Percentiles rank a stretch among this genome's conserved stretches.
These are phyloP conservation scores for Drosophila rhopaloa DNA, from an alignment of 1,140 invertebrate species.

Conservation along the genomic window DNA sequence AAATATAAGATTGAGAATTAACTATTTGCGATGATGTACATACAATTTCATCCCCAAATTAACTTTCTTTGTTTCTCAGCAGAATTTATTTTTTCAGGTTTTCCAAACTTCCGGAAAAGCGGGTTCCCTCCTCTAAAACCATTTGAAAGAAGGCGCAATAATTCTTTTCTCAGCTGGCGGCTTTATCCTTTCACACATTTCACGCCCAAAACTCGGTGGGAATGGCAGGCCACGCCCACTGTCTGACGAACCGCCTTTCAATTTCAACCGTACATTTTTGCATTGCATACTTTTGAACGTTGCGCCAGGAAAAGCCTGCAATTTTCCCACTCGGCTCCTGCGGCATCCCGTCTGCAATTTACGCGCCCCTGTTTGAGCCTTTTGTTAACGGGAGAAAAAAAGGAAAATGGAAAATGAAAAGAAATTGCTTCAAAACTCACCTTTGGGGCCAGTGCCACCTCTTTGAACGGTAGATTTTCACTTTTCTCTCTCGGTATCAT, in stretches of 20 bases:
- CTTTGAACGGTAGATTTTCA: constrained; percentile 45
- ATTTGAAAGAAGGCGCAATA: constrained; percentile 41
- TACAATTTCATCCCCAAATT: background rate
- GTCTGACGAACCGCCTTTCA: constrained; percentile 54
- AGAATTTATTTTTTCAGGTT: constrained; percentile 5
- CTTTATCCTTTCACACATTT: constrained; percentile 48
- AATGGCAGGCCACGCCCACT: constrained; percentile 54
- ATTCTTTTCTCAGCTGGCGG: constrained; percentile 43
- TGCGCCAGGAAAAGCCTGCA: constrained; percentile 29
- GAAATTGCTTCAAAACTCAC: constrained; percentile 19
- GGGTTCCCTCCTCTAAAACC: background rate
- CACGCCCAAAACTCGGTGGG: constrained; percentile 48
- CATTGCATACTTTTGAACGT: constrained; percentile 29
- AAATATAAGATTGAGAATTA: background rate
- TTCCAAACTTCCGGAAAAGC: background rate
- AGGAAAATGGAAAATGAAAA: constrained; percentile 17
- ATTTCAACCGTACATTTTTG: constrained; percentile 60
- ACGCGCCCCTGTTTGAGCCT: constrained; percentile 42
- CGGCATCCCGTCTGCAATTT: constrained; percentile 54
- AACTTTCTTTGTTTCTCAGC: constrained; percentile 5
- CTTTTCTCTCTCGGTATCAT: constrained; percentile 25
- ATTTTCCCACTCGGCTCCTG: constrained; percentile 37
- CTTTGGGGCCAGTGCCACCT: constrained; percentile 40
- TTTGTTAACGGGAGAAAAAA: constrained; percentile 26
- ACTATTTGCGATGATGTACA: background rate